These are phyloP conservation scores for Sialia sialis DNA, from an alignment of 2,113 vertebrate species.

Conservation along the genomic window DNA sequence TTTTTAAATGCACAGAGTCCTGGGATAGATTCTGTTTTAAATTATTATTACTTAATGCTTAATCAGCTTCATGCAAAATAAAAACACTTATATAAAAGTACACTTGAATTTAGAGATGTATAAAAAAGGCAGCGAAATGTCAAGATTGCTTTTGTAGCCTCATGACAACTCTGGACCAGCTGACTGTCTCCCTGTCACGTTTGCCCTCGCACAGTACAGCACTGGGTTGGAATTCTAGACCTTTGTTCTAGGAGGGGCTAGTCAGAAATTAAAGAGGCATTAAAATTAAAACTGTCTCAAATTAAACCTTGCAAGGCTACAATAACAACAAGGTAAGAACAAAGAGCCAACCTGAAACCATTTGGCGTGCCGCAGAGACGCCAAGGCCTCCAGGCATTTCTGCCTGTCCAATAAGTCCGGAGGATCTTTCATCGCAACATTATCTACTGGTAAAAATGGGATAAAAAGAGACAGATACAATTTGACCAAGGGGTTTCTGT, in stretches of 20 bases:
- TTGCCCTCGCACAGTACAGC: slow-evolving; percentile 6
- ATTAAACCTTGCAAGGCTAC: slow-evolving; percentile 81
- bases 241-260: slow-evolving; percentile 34
- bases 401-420: slow-evolving; percentile 99
- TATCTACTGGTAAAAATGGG: slow-evolving; percentile 92
- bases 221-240: slow-evolving; percentile 25
- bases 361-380: slow-evolving; percentile 99
- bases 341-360: slow-evolving; percentile 99
- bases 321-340: slow-evolving; percentile 87
- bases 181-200: slow-evolving; percentile 35
- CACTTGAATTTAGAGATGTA: slow-evolving; percentile 38
- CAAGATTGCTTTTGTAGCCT: slow-evolving; percentile 85
- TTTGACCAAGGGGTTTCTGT: slow-evolving; percentile 82
- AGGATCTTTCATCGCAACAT: slow-evolving; percentile 93
- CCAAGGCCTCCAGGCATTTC: slow-evolving; percentile 99
- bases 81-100: slow-evolving; percentile 9
- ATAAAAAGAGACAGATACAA: slow-evolving; percentile 81
- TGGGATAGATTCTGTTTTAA: slow-evolving; percentile 26
- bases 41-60: slow-evolving; percentile 56
- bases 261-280: slow-evolving; percentile 57
- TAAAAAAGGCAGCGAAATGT: slow-evolving; percentile 68
- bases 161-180: slow-evolving; percentile 66
- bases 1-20: slow-evolving; percentile 68
- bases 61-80: slow-evolving; percentile 72
- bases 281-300: slow-evolving; percentile 55